phyloP scores from a whole-genome alignment of 2,888 invertebrate species.

The Diloba caeruleocephala region DNA sequence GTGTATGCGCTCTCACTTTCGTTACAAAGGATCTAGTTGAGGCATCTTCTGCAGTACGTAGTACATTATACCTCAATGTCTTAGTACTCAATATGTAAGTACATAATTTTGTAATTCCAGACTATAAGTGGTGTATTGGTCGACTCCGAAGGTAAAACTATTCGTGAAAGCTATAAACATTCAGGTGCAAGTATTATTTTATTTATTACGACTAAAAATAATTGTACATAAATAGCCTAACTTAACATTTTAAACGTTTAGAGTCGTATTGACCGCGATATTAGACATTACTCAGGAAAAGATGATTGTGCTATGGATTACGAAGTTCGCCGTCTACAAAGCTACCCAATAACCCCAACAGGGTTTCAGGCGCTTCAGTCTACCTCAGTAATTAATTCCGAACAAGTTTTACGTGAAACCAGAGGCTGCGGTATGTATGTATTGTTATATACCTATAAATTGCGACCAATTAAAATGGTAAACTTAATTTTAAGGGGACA shows the following conservation, averaged over 20 bases:
- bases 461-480: not conserved
- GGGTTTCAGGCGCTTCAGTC: constrained; percentile 5
- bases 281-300: constrained; percentile 3
- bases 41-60: no score
- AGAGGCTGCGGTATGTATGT: constrained; percentile 23
- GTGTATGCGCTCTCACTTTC: no score
- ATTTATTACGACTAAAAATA: no score
- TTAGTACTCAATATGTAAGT: no score
- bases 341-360: constrained; percentile 4
- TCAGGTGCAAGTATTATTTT: constrained; percentile 32
- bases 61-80: no score
- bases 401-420: constrained; percentile 1
- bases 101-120: constrained; percentile 60
- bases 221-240: no score
- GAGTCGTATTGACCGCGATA: constrained; percentile 43
- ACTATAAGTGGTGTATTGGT: constrained; percentile 63
- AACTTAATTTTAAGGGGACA: not conserved
- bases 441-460: no score
- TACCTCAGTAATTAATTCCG: constrained; percentile 1
- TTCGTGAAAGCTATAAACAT: constrained; percentile 3
- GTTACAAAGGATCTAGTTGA: no score
- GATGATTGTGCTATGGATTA: not conserved
- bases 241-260: constrained; percentile 2
- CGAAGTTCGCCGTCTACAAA: constrained; percentile 6
- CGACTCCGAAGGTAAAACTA: constrained; percentile 19